Conservation (phyloP, 2,888 invertebrate species). For the Belgica antarctica region DNA sequence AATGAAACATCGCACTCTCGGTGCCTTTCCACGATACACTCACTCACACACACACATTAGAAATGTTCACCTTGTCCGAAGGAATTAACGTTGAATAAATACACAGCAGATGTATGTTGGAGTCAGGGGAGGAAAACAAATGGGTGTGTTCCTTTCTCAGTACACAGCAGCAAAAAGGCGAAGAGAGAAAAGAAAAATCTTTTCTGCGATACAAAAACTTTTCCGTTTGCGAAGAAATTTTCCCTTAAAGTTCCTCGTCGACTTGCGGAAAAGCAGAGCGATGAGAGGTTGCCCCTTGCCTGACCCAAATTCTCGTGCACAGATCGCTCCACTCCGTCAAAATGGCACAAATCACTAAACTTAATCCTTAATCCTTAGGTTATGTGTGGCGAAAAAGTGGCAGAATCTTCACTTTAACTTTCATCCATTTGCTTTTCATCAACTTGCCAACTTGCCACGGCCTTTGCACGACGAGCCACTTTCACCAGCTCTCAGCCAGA, state of each 20-base stretch:
- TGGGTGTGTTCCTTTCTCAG: constrained; percentile 42
- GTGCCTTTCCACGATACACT: not conserved
- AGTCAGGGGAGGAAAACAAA: constrained; percentile 41
- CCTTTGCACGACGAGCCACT: not conserved
- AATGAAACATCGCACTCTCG: constrained; percentile 1
- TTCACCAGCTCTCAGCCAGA: not conserved
- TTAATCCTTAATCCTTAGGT: too few relatives aligned
- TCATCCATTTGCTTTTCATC: constrained; percentile 7
- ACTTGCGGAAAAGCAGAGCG: not conserved
- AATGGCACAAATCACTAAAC: too few relatives aligned
- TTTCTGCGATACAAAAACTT: too few relatives aligned
- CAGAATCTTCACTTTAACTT: not conserved
- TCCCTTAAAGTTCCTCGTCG: not conserved
- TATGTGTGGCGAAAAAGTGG: too few relatives aligned
- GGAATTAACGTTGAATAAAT: constrained; percentile 24
- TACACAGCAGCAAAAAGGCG: constrained; percentile 6
- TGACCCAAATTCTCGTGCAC: constrained; percentile 35
- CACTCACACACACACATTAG: not conserved
- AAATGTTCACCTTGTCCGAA: not conserved
- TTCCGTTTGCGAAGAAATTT: not conserved
- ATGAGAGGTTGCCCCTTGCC: not conserved
- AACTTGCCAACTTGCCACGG: not conserved
- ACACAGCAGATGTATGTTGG: constrained; percentile 28
- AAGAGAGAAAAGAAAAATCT: constrained; percentile 17
- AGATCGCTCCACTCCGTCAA: too few relatives aligned